Percentiles rank a stretch among this genome's conserved stretches.
Conservation (phyloP, 1,140 invertebrate species). For the Colletes gigas region DNA sequence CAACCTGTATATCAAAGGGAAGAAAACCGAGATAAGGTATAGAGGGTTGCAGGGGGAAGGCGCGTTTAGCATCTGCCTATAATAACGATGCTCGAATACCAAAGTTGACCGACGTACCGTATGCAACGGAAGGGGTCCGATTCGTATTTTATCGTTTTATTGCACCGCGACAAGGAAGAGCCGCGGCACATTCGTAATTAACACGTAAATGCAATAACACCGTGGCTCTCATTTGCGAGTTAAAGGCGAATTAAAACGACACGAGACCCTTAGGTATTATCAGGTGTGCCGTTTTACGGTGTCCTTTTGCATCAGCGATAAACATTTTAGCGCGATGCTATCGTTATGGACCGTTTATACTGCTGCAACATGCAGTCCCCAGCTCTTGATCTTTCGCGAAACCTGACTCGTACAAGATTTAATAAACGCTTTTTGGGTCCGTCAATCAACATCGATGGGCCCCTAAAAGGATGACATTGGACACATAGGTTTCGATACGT, state of each 20-base stretch:
- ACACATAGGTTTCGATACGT: too few species aligned
- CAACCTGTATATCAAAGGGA: conserved; percentile 11
- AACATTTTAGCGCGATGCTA: not conserved
- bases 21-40: not conserved
- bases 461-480: not conserved
- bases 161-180: conserved; percentile 6
- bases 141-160: conserved; percentile 30
- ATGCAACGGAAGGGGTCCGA: not conserved
- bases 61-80: conserved; percentile 34
- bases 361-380: not conserved
- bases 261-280: not conserved
- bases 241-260: not conserved
- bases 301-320: not conserved
- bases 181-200: conserved; percentile 22
- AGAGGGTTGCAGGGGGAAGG: not conserved
- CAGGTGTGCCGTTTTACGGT: not conserved
- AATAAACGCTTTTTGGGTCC: too few species aligned
- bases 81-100: conserved; percentile 10
- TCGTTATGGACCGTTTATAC: not conserved
- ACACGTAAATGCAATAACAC: conserved; percentile 13
- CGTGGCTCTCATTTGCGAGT: not conserved
- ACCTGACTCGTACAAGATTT: too few species aligned
- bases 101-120: not conserved
- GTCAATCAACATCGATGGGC: too few species aligned
- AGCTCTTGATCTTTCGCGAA: too few species aligned